Evolutionary conservation across 2,797 vertebrate species (phyloP).

Genomic region (Dendrocincla fuliginosa): DNA sequence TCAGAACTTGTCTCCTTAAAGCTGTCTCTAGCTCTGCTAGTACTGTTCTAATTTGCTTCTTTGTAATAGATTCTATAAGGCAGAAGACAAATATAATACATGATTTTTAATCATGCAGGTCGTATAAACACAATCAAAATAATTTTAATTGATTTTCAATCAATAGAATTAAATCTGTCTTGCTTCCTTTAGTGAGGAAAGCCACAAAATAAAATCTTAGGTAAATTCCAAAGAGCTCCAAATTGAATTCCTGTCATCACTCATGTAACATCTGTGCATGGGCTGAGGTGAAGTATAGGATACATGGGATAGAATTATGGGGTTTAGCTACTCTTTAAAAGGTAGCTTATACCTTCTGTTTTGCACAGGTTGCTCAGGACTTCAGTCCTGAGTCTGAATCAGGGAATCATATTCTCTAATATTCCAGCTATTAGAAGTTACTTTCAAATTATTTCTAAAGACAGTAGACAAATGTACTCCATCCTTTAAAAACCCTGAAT

Average conservation of each 20-base stretch:
- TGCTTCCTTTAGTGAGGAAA: conserved; percentile 11
- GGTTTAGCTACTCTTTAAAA: neutral
- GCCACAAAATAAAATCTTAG: neutral
- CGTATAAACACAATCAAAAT: neutral
- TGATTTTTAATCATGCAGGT: neutral
- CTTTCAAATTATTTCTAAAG: conserved; percentile 4
- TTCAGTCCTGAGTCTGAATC: conserved; percentile 9
- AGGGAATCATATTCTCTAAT: neutral
- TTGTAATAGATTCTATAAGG: neutral
- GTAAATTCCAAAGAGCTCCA: neutral
- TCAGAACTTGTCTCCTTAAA: neutral
- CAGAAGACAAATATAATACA: neutral
- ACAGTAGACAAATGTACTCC: neutral
- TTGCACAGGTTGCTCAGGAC: neutral
- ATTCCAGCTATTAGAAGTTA: neutral
- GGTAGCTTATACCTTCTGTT: neutral
- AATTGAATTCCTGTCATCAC: neutral
- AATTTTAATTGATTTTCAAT: neutral
- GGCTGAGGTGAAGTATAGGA: conserved; percentile 9
- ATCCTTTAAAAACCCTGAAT: neutral
- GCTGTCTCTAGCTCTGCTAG: neutral
- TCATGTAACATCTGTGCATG: neutral
- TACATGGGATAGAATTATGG: neutral
- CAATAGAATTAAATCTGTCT: neutral
- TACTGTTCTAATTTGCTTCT: neutral